Conservation (phyloP, 1,140 invertebrate genomes). For the Hydropsyche tenuis region DNA sequence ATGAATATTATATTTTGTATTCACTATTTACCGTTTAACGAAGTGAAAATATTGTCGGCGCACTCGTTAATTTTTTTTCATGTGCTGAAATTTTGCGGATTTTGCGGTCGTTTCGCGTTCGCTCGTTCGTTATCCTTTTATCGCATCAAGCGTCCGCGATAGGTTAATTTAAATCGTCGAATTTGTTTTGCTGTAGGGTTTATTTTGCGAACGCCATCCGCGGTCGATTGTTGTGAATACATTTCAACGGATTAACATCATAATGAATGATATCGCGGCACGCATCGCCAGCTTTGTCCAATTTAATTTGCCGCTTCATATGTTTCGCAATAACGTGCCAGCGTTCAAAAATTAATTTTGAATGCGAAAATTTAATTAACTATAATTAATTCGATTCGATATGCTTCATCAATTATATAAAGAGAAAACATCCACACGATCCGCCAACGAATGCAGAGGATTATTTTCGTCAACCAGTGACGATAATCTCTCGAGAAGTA, state of each 20-base stretch:
- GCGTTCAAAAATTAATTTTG: no score
- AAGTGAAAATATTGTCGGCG: no score
- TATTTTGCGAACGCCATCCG: not conserved
- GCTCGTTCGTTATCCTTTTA: not conserved
- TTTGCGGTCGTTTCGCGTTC: not conserved
- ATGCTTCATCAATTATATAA: no score
- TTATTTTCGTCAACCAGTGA: constrained; percentile 36
- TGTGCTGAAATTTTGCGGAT: not conserved
- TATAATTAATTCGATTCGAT: no score
- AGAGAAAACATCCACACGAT: no score
- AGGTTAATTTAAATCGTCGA: not conserved
- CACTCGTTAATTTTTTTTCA: no score
- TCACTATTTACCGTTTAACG: no score
- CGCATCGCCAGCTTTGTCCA: not conserved
- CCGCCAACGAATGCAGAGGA: no score
- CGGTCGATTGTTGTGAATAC: not conserved
- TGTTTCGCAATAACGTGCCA: constrained; percentile 33
- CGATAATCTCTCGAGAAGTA: constrained; percentile 37
- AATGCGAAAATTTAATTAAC: no score
- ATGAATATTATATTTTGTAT: no score
- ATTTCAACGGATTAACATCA: not conserved
- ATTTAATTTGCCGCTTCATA: constrained; percentile 36
- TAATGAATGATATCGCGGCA: not conserved
- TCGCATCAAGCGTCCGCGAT: not conserved
- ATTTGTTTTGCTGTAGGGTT: not conserved